Base-by-base conservation (phyloP, 2,797 vertebrate species). In the Lerista edwardsae region DNA sequence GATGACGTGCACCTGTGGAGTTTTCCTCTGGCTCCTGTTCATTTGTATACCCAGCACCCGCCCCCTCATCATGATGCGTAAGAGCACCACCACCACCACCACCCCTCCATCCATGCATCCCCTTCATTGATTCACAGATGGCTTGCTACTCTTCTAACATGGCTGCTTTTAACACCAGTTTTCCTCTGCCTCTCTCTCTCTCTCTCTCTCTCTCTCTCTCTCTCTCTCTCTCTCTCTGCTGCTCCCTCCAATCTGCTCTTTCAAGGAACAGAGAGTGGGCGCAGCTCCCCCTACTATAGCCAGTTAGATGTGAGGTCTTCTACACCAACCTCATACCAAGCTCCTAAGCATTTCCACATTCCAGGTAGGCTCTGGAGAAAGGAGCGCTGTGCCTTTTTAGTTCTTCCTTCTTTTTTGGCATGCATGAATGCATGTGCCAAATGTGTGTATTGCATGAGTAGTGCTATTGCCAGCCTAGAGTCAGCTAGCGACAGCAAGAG, bases 281-380 rank as follows among this genome's bases (percentile, higher is more conserved):
- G 98, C 96, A 99, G 98, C 95, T 99, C 98, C 94, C 98, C 98
- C 94, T 98, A 96, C 97, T 98, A 98, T 96, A 97, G 97, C 96
- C 98, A 98, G 95, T 97, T 97, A 96, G 98, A 99, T 91, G 97
- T 97, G 96, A 97, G 97, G 92, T 96, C 97, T 95, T 97, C 97
- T 95, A 98, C 98, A 93, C 98, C 98, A 86, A 99, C 98, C 96
- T 98, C 97, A 95, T 98, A 97, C 97, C 98, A 99, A 96, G 97
- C 97, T 83, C 98, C 98, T 95, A 99, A 98, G 97, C 98, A 99
- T 97, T 99, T 99, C 96, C 98, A 99, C 97, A 97, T 99, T 93
- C 98, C 98, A 99, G 98, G 98, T 99, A 99, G 97, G 97, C 94
- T 82, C 93, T 51, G 91, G 90, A 89, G 14, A 90, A n/a, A 90